Percentiles rank a stretch among this genome's conserved stretches.
These are phyloP conservation scores for Lophura nycthemera DNA, from an alignment of 2,113 vertebrate species.

Conservation along the genomic window DNA sequence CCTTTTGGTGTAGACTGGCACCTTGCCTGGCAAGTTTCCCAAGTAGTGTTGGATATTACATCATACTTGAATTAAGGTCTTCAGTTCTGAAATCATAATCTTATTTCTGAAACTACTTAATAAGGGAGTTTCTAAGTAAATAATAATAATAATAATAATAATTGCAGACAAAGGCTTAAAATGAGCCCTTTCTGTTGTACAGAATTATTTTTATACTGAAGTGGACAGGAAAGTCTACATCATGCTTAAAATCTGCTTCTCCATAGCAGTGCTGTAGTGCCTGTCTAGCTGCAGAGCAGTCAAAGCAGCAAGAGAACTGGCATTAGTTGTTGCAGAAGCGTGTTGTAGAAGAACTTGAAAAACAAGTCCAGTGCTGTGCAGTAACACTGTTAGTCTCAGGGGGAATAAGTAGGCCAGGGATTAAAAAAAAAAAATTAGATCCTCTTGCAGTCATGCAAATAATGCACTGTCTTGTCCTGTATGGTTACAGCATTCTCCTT, in stretches of 20 bases:
- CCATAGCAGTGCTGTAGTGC: background rate
- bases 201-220: background rate
- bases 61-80: background rate
- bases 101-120: background rate
- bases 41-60: background rate
- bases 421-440: background rate
- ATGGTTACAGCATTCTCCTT: constrained; percentile 88
- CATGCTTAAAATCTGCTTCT: background rate
- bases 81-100: background rate
- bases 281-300: background rate
- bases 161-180: background rate
- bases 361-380: background rate
- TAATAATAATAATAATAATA: background rate
- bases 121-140: background rate
- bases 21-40: background rate
- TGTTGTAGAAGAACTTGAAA: background rate
- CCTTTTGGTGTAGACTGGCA: background rate
- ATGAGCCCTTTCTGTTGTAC: background rate
- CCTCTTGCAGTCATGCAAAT: background rate
- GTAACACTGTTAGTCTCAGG: background rate
- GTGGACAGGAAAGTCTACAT: background rate
- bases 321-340: background rate
- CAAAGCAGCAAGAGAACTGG: background rate
- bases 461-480: background rate
- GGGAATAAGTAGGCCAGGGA: background rate